Base-by-base conservation (phyloP, 1,140 invertebrate genomes). In the Neodiprion pinetum region DNA sequence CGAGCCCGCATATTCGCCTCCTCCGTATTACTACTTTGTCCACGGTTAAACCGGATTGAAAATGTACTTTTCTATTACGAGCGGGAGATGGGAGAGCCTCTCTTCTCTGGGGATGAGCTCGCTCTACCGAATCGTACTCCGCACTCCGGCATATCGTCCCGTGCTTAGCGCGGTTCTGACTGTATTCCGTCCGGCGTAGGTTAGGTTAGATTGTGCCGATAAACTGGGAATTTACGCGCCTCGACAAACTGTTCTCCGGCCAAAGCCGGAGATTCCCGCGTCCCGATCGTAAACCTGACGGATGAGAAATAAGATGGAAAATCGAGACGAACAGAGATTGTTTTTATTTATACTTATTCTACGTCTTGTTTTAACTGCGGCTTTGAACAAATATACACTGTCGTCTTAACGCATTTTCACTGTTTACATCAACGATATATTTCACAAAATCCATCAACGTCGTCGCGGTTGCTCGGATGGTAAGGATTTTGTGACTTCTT, bases 21-120 rank as follows among this genome's bases (percentile, higher is more conserved):
- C 28, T 40, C 1, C 28, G 28, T 40, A 40, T 40, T 40, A 40
- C 28, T 40, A 40, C 28, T 40, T 40, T 40, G 28, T 40, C 28
- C 53, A 17, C 53, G 53, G 53, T 61, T 61, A 61, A 61, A 9
- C 53, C 53, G 53, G 53, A 61, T 61, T 61, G 53, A 61, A 61
- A 61, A 61, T 61, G n/a, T 61, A 61, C 53, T 61, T 61, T 61
- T 61, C 53, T 61, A 61, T 61, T 61, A 61, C 53, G 84, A 83
- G 78, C 68, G 12, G 75, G 76, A 74, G 73, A 71, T 70, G 68
- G 67, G 74, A 72, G 49, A 71, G 53, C 67, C 65, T 61, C 23
- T 10, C 10, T 40, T 14, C 9, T 40, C 66, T 53, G 11, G 53
- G 53, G 28, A 40, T 40, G 28, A 40, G 28, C 28, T 40, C 28